These are phyloP conservation scores for Aleiodes testaceus DNA, from an alignment of 2,888 invertebrate species.

Conservation along the genomic window DNA sequence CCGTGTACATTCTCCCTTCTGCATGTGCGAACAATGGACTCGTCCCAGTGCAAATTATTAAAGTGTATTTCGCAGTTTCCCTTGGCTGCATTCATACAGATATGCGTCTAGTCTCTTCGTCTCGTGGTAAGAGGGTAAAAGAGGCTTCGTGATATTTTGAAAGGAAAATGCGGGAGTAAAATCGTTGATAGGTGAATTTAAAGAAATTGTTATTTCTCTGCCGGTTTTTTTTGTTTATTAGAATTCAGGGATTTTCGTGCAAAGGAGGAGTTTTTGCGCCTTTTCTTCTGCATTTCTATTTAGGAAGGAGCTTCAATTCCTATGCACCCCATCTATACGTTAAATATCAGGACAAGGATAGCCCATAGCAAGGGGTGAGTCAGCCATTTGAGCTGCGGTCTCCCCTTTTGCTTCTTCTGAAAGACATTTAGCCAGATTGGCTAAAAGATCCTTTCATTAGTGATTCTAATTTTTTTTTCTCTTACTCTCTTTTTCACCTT, in stretches of 20 bases:
- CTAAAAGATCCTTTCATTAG: constrained; percentile 72
- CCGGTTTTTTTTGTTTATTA: no score
- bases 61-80: constrained; percentile 57
- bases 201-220: no score
- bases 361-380: constrained; percentile 53
- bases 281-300: not conserved
- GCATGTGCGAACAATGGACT: constrained; percentile 66
- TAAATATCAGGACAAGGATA: constrained; percentile 53
- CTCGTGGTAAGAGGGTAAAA: constrained; percentile 29
- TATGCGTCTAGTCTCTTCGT: constrained; percentile 36
- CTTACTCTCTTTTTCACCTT: constrained; percentile 35
- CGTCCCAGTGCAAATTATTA: constrained; percentile 71
- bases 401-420: constrained; percentile 61
- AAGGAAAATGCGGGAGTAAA: no score
- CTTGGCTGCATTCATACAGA: constrained; percentile 41
- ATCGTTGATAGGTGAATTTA: no score
- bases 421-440: constrained; percentile 70
- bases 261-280: no score
- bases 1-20: constrained; percentile 62
- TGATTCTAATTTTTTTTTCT: constrained; percentile 62
- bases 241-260: no score
- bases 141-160: constrained; percentile 37
- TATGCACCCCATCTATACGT: constrained; percentile 46
- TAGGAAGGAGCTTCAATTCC: not conserved
- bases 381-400: constrained; percentile 49